Base-by-base conservation (phyloP, 2,113 vertebrate genomes). In the Scatophagus argus region DNA sequence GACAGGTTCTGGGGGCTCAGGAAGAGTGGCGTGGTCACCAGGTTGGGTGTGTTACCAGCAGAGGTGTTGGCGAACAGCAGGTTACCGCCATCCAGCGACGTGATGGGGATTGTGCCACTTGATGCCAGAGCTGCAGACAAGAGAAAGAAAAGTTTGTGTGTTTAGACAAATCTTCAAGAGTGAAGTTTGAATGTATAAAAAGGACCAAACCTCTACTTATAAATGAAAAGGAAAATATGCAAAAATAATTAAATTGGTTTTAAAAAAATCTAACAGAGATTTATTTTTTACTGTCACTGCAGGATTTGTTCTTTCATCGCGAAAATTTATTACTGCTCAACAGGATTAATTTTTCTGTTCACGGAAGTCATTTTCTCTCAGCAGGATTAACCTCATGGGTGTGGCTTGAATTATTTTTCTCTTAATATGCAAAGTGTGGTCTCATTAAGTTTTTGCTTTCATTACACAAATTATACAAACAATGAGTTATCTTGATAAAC, bases 1-100 rank as follows among this genome's bases (percentile, higher is more conserved):
- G 98, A 99, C 91, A 99, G 96, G 95, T 98, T 99, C 94, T 99
- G 98, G 87, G 97, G 98, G 92, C 96, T 99, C 91, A 99, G 95
- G 94, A 99, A 99, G 88, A 99, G 94, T n/a, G 98, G 97, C 56
- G 96, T 96, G 79, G 97, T 98, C 93, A 99, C 95, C 80, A 99
- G 96, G 95, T 98, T 99, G 85, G 96, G 96, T 83, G 96, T 95
- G 88, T 93, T 94, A 75, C 97, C 96, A 3, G 94, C 96, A 56
- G 96, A 96, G 12, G 94, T 86, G 88, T 94, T 95, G 93, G 98
- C 96, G 79, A 99, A 99, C 83, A 99, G 94, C 89, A 99, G 94
- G 94, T 98, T 99, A 68, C 97, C 91, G 83, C 96, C 98, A 49
- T 99, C 98, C 93, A 99, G 94, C 68, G 98, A 97, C 9, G 98